Base-by-base conservation (phyloP, 2,888 invertebrate genomes). In the Eristalinus sepulchralis region DNA sequence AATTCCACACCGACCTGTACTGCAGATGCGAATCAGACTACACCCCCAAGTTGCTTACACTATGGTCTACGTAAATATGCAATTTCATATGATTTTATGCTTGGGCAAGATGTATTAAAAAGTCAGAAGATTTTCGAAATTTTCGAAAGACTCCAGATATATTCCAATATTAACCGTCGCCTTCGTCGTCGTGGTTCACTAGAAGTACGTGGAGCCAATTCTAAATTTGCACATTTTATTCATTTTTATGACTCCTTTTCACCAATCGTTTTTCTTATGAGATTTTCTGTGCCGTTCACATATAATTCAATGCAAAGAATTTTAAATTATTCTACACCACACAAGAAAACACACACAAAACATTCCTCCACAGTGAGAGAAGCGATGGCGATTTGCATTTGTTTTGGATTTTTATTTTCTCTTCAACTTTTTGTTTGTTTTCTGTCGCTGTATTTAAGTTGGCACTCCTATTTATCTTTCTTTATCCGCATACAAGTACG, bases 351-450 rank as follows among this genome's bases (percentile, higher is more conserved):
- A 73, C 78, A 71, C 64, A 39, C 68, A 70, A 27, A 27, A 36
- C 27, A 53, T 33, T 76, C 33, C 36, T 24, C n/a, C 11, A 22
- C 33, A 47, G n/a, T n/a, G n/a, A n/a, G n/a, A 70, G 67, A 75
- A 72, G 67, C 75, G 76, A 71, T 76, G 76, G 62, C 68, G 72
- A 81, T 85, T 81, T 77, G 81, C 72, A 85, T 85, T 85, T 81
- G 71, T 60, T 72, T 67, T 64, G 17, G 60, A 31, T 66, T 75
- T 39, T 39, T 57, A 27, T 77, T 47, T 22, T 8, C 34, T 34
- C 34, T n/a, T n/a, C 2, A 34, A 34, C 34, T 47, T 39, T 39
- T 13, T 4, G 2, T 64, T 20, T 68, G 34, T 55, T 68, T 57
- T 67, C 27, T 60, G 36, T 36, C 34, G 13, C 53, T 62, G 57